Base-by-base conservation (phyloP, 2,888 invertebrate species). In the Drosophila nr. perissopoda region DNA sequence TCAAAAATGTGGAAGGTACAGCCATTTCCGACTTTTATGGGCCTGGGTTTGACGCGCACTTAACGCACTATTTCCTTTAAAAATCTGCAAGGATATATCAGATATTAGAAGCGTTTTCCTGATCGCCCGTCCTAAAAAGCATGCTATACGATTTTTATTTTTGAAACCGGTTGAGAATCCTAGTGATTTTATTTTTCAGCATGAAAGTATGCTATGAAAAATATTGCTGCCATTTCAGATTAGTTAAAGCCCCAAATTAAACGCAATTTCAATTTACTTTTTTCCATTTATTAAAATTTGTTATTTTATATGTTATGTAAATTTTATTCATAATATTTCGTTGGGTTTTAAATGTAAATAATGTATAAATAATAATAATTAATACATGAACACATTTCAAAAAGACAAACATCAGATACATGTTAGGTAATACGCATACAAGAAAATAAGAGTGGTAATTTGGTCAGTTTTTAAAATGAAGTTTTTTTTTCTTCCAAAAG, bases 381-480 rank as follows among this genome's bases (percentile, higher is more conserved):
- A 78, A 61, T 74, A 76, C 29, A 51, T 81, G 81, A 81, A 81
- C 81, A 81, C 81, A 73, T 66, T 70, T 49, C n/a, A 46, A 56
- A 48, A 29, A 38, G 18, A 29, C 18, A 59, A 59, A 56, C 25
- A 46, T 63, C 5, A 48, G 53, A 53, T 67, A 66, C 25, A 59
- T 67, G 46, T 52, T 38, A 57, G 48, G 25, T 36, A 33, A 54
- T n/a, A 16, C 7, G 52, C 25, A 18, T 46, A 8, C 13, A 27
- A 10, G 3, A n/a, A 36, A 52, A 40, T 40, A 25, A 18, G 21
- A 34, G 34, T 34, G 46, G 52, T 42, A 52, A 16, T n/a, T 33
- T 56, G 36, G 34, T 27, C 42, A 51, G 49, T 13, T 59, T 18
- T 21, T 25, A 49, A 13, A 70, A 59, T 67, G 49, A 57, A 56